A percentile compares a stretch with the other conserved stretches of the same genome.
These are phyloP conservation scores for Eudasyphora cyanicolor DNA, from an alignment of 2,888 invertebrate genomes.

Conservation along the genomic window DNA sequence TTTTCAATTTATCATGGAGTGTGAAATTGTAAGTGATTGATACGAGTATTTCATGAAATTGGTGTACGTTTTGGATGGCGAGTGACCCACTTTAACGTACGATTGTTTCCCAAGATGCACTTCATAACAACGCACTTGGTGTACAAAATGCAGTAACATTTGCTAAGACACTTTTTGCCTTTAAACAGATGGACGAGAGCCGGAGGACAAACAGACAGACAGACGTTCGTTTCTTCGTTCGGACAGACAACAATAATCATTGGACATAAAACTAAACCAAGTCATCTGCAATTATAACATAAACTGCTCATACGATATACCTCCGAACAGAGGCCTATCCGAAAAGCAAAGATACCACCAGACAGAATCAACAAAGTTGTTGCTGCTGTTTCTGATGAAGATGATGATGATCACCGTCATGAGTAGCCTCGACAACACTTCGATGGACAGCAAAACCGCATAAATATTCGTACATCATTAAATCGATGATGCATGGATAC, in stretches of 20 bases:
- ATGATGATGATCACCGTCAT: conserved; percentile 53
- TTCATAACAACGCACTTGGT: not conserved
- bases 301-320: conserved; percentile 1
- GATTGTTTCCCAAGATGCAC: conserved; percentile 45
- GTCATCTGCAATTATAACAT: conserved; percentile 61
- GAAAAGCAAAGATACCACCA: conserved; percentile 8
- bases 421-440: not conserved
- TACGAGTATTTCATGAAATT: too few relatives aligned
- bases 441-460: not conserved
- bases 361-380: conserved; percentile 27
- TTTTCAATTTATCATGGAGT: too few relatives aligned
- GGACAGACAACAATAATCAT: conserved; percentile 15
- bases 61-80: too few relatives aligned
- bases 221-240: too few relatives aligned
- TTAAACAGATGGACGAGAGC: not conserved
- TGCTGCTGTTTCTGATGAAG: too few relatives aligned
- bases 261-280: conserved; percentile 58
- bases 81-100: too few relatives aligned
- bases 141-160: conserved; percentile 57
- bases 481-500: too few relatives aligned
- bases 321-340: not conserved
- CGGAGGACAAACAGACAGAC: not conserved
- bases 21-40: too few relatives aligned
- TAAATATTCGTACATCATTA: conserved; percentile 7
- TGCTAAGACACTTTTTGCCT: conserved; percentile 55